Evolutionary conservation across 2,797 vertebrate genomes (phyloP).

Genomic region (Leptatherina wallacei): DNA sequence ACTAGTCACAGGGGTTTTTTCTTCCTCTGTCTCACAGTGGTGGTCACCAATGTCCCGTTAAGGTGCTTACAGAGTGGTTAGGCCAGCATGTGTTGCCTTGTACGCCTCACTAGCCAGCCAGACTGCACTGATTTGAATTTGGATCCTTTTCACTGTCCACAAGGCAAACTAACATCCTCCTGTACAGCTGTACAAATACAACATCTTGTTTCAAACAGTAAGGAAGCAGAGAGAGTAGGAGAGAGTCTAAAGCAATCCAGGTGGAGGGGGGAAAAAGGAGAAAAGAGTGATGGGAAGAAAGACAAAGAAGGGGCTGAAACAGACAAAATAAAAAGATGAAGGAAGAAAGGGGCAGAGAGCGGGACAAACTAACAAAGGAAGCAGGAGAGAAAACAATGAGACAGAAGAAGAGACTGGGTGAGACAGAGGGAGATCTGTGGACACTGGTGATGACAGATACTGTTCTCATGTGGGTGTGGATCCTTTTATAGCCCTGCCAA

Average conservation of each 20-base stretch:
- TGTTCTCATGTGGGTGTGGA: conserved; percentile 74
- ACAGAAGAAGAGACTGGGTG: conserved; percentile 44
- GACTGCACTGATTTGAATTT: conserved; percentile 54
- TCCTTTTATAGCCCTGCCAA: conserved; percentile 77
- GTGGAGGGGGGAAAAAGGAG: conserved; percentile 45
- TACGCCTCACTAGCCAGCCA: conserved; percentile 62
- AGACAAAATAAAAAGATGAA: conserved; percentile 38
- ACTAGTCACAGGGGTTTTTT: conserved; percentile 2
- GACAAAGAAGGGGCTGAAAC: conserved; percentile 37
- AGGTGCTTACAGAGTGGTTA: conserved; percentile 60
- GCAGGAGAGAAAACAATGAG: conserved; percentile 54
- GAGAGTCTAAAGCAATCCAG: conserved; percentile 47
- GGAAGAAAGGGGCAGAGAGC: conserved; percentile 47
- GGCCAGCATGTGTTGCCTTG: conserved; percentile 66
- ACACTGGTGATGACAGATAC: conserved; percentile 73
- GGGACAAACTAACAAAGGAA: conserved; percentile 56
- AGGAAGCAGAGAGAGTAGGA: conserved; percentile 22
- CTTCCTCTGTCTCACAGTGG: conserved; percentile 41
- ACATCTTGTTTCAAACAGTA: conserved; percentile 23
- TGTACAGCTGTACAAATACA: conserved; percentile 74
- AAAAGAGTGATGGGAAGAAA: conserved; percentile 30
- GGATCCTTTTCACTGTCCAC: conserved; percentile 45
- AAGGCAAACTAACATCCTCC: conserved; percentile 61
- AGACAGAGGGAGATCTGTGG: conserved; percentile 59
- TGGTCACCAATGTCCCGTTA: conserved; percentile 60